Evolutionary conservation across 2,888 invertebrate genomes (phyloP), one percentile per base, ranked within the genome.

Genomic region (Taenaris catops): DNA sequence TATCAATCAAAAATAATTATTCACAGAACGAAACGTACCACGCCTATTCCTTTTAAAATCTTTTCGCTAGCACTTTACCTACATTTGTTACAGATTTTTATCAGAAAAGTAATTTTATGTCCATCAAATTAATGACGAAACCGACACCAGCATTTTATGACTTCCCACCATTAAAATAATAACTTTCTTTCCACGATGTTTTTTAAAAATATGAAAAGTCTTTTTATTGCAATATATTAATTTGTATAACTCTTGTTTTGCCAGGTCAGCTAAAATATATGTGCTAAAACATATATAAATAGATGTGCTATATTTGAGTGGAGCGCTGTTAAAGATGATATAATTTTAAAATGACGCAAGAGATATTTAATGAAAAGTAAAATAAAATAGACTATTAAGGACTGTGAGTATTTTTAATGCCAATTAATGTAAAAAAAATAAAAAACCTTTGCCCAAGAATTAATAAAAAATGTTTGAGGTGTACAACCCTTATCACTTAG

Each of bases 81-180:
- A 43, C 46, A 43, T 48, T 48, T 46, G 34, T 43, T 26, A 41
- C 38, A 39, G 40, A 45, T 41, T 62, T 63, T 53, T 60, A 62
- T 61, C 60, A 61, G 55, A 48, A 53, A 58, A 61, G 65, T 58
- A 58, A 60, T 66, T 69, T 63, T 53, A 51, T 63, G 53, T 58
- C 70, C 74, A 75, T 78, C 67, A 68, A 60, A 63, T 63, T 76
- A 78, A 79, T 68, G 72, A 67, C 63, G 66, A 66, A 60, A 69
- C 62, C 66, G 63, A 65, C 68, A 63, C 58, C 57, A 65, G 60
- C 65, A 63, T 67, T 75, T 63, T 47, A 70, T 72, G 69, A 68
- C 69, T 62, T 70, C 61, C 59, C 58, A 67, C 79, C 80, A 81
- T 81, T 81, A 81, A 74, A 76, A 75, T 81, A 81, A 81, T 81